Conservation (phyloP, 2,113 vertebrate genomes). For the Semnopithecus entellus region DNA sequence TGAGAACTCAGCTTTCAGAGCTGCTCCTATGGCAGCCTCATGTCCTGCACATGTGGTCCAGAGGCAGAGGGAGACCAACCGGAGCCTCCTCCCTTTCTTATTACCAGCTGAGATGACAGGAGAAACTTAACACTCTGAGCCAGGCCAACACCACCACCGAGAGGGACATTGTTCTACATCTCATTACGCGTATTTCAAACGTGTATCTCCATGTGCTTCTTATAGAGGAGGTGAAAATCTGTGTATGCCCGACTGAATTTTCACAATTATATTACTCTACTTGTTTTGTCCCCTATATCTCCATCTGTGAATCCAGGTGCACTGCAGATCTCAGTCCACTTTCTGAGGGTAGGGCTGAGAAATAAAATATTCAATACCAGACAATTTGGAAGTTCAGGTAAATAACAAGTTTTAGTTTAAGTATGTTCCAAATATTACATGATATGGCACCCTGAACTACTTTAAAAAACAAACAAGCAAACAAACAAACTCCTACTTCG, state of each 20-base stretch:
- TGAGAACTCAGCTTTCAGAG: background rate
- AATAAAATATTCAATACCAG: background rate
- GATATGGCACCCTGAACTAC: background rate
- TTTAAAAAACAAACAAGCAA: no score
- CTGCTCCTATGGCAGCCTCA: background rate
- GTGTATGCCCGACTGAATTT: background rate
- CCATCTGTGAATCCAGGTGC: background rate
- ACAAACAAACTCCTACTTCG: no score
- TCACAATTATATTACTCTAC: background rate
- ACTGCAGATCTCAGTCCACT: background rate
- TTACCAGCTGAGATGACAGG: background rate
- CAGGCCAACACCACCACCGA: fast-evolving
- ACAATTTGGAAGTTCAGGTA: background rate
- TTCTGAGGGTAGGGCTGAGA: background rate
- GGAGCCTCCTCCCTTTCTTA: background rate
- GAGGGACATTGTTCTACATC: background rate
- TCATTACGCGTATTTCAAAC: background rate
- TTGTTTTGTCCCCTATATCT: background rate
- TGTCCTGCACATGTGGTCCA: background rate
- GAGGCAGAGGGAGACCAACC: background rate
- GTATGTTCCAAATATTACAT: background rate
- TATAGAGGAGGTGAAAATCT: background rate
- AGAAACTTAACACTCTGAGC: background rate
- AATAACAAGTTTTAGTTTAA: background rate
- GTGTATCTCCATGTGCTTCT: background rate